phyloP scores from a whole-genome alignment of 2,113 vertebrate genomes.

The Osmerus eperlanus region DNA sequence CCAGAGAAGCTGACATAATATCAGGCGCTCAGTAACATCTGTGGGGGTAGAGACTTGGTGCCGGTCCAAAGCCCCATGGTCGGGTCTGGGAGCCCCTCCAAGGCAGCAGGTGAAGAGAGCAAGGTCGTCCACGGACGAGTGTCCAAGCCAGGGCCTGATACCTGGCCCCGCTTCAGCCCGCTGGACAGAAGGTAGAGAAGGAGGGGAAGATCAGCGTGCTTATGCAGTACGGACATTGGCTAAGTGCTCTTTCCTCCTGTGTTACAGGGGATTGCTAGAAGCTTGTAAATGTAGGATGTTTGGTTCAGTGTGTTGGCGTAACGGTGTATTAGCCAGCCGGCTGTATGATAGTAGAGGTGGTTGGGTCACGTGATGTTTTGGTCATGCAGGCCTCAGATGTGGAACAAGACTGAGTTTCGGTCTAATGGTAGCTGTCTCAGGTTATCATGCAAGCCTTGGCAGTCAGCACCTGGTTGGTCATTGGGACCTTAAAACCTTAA shows the following conservation, averaged over 20 bases:
- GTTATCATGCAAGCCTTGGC: too few relatives aligned
- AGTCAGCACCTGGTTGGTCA: too few relatives aligned
- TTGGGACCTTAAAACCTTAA: too few relatives aligned
- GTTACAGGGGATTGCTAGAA: conserved; percentile 72
- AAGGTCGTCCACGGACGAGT: conserved; percentile 80
- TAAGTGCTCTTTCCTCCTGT: conserved; percentile 60
- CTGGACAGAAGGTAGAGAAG: conserved; percentile 57
- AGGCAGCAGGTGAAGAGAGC: conserved; percentile 76
- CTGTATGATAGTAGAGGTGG: conserved; percentile 47
- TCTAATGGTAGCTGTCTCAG: too few relatives aligned
- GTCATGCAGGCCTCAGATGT: neutral
- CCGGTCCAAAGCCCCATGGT: conserved; percentile 75
- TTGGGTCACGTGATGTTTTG: neutral
- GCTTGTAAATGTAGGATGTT: conserved; percentile 72
- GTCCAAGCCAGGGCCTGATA: conserved; percentile 64
- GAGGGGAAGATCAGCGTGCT: conserved; percentile 58
- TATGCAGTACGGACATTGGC: conserved; percentile 52
- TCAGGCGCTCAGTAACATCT: conserved; percentile 76
- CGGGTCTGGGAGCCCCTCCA: conserved; percentile 78
- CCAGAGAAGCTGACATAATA: conserved; percentile 71
- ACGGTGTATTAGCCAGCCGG: conserved; percentile 51
- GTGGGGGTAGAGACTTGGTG: conserved; percentile 78
- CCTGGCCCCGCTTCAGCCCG: conserved; percentile 60
- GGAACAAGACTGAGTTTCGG: neutral
- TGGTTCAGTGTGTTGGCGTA: conserved; percentile 56